Percentiles rank a stretch among this genome's conserved stretches.
Evolutionary conservation across 1,140 invertebrate species (phyloP).

Genomic region (Cotesia glomerata): DNA sequence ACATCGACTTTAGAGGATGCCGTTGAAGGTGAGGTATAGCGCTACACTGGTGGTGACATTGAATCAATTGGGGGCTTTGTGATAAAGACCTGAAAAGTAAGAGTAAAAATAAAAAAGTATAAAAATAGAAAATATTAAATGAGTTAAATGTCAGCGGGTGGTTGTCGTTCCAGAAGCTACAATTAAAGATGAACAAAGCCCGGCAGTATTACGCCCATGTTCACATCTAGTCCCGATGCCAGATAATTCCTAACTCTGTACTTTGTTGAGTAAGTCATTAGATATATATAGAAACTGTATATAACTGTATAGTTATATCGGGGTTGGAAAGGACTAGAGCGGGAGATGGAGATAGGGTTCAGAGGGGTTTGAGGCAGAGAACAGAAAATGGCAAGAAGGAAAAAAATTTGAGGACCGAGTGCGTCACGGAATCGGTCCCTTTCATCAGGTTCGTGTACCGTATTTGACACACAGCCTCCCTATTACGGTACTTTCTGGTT

Average conservation of each 20-base stretch:
- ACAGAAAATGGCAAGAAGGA: background rate
- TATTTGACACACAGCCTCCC: slow-evolving; percentile 33
- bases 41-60: slow-evolving; percentile 41
- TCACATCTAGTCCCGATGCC: slow-evolving; percentile 21
- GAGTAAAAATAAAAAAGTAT: slow-evolving; percentile 33
- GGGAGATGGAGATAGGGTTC: no score
- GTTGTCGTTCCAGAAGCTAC: slow-evolving; percentile 41
- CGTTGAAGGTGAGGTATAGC: slow-evolving; percentile 18
- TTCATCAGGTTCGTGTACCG: slow-evolving; percentile 1
- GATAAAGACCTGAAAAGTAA: slow-evolving; percentile 39
- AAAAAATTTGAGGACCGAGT: slow-evolving; percentile 28
- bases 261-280: no score
- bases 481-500: slow-evolving; percentile 26
- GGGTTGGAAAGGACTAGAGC: no score
- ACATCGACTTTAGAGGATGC: no score
- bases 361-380: background rate
- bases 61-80: slow-evolving; percentile 43
- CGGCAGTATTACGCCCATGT: slow-evolving; percentile 25
- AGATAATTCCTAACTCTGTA: slow-evolving; percentile 8
- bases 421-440: slow-evolving; percentile 10
- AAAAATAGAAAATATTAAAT: background rate
- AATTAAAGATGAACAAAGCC: slow-evolving; percentile 48
- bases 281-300: no score
- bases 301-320: background rate
- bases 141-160: background rate